Evolutionary conservation across 1,140 invertebrate species (phyloP), one percentile per base, ranked within the genome.

Genomic region (Dysdera silvatica): DNA sequence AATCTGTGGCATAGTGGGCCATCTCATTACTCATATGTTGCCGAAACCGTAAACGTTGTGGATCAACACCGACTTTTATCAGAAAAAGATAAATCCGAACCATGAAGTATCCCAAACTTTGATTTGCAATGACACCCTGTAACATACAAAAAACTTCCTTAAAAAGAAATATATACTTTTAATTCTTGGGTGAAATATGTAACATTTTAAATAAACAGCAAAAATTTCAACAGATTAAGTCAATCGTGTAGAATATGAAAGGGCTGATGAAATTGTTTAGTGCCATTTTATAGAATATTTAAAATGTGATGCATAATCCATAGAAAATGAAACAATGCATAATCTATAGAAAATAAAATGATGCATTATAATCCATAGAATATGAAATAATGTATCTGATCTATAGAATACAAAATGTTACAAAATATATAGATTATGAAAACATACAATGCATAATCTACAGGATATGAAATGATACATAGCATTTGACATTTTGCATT

Each of bases 1-100:
- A 98, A 74, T 99, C 96, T 77, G 90, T 89, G n/a, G 97, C 97
- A 80, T 99, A 99, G 80, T 99, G 97, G 70, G 97, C 97, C 95
- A 99, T 99, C 80, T 99, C 97, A 79, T 99, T 99, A 56, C 84
- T 82, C 89, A 99, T 92, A 72, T 99, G 97, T 74, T 99, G 97
- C 41, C 97, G 82, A 78, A 99, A 99, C 23, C 97, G 82, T 29
- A 99, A 74, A 72, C 87, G 87, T 20, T 85, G 83, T 0, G 84
- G 78, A 75, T 95, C 87, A 51, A 99, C 84, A 51, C 97, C 97
- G 67, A 95, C 84, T 71, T 86, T 87, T 10, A 88, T 68, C 63
- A 99, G 76, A 75, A 96, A 99, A 67, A 84, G 74, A 72, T 97
- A 87, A 71, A 99, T 98, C 68, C 96, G 81, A 0, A 88, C 93